Base-by-base conservation (phyloP, 2,888 invertebrate species). In the Phyto melanocephala region DNA sequence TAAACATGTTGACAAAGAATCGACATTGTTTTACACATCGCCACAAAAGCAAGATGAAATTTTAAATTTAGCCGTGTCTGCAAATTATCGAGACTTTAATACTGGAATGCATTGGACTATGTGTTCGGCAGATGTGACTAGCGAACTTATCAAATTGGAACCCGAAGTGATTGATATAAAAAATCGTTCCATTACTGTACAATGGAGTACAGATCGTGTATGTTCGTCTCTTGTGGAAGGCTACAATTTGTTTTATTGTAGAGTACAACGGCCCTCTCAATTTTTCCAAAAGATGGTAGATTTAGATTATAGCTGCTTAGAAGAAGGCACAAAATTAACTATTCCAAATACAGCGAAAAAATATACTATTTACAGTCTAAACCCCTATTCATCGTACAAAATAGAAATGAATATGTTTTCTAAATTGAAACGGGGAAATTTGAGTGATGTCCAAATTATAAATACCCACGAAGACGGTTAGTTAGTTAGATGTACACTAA, bases 71-170 rank as follows among this genome's bases (percentile, higher is more conserved):
- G 96, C 96, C 1, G 95, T 97, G 85, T 94, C 96, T 2, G 95
- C 95, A 1, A 96, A 96, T 87, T 93, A 93, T 40, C 91, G 92
- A 0, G 90, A 90, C 15, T 96, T 87, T 94, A 96, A 95, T 83
- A 96, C 96, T 89, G 96, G 96, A 1, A 95, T 97, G 95, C 92
- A 94, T 8, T 96, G 96, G 96, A 95, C 96, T 8, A 93, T 93
- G 60, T 96, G 96, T 62, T 86, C 87, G 0, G 88, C 87, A 4
- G 86, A 86, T 76, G 74, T 75, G 10, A 79, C 76, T 6, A 85
- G 80, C 37, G 87, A 87, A 17, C 77, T 87, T 20, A 84, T 82
- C 1, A 87, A 87, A 85, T 76, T 87, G 68, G 84, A 86, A 24
- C 87, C 86, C 0, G 86, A 86, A 79, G 68, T 85, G 40, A 79